A percentile compares a stretch with the other conserved stretches of the same genome.
phyloP scores from a whole-genome alignment of 2,888 invertebrate species.

The Scelioninae gen. 1 region DNA sequence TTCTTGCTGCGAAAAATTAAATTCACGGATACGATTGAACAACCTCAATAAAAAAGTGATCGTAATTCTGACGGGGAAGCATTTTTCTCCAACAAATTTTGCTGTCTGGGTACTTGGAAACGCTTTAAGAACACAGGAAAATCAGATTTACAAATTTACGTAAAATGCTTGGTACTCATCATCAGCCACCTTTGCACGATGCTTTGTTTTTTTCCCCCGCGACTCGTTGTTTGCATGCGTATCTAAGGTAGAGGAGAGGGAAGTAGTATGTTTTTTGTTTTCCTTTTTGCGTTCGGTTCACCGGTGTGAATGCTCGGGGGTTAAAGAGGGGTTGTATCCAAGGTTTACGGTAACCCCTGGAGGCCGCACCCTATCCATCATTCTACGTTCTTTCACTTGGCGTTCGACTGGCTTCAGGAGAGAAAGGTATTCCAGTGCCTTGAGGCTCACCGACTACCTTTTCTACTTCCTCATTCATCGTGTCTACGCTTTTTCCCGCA shows the following conservation, averaged over 20 bases:
- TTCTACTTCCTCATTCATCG: too few relatives aligned
- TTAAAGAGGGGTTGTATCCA: slow-evolving; percentile 59
- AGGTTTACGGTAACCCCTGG: slow-evolving; percentile 60
- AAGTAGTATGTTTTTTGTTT: slow-evolving; percentile 34
- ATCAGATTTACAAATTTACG: slow-evolving; percentile 55
- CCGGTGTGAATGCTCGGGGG: slow-evolving; percentile 42
- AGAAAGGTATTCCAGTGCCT: slow-evolving; percentile 76
- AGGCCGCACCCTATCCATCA: slow-evolving; percentile 68
- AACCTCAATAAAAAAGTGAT: background rate
- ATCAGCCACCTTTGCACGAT: slow-evolving; percentile 22
- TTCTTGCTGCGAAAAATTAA: too few relatives aligned
- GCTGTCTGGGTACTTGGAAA: slow-evolving; percentile 16
- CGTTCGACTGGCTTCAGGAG: slow-evolving; percentile 64
- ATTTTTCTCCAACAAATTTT: slow-evolving; percentile 10
- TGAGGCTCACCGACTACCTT: too few relatives aligned
- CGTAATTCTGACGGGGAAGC: background rate
- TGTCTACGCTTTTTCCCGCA: too few relatives aligned
- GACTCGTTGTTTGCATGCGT: slow-evolving; percentile 4
- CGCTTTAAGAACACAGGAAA: slow-evolving; percentile 49
- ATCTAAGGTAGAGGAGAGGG: too few relatives aligned
- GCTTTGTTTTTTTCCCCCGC: slow-evolving; percentile 54
- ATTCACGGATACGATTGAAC: background rate
- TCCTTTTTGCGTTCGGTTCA: background rate
- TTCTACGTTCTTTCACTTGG: slow-evolving; percentile 67
- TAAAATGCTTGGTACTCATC: slow-evolving; percentile 49